Base-by-base conservation (phyloP, 2,113 vertebrate genomes). In the Pteruthius melanotis region DNA sequence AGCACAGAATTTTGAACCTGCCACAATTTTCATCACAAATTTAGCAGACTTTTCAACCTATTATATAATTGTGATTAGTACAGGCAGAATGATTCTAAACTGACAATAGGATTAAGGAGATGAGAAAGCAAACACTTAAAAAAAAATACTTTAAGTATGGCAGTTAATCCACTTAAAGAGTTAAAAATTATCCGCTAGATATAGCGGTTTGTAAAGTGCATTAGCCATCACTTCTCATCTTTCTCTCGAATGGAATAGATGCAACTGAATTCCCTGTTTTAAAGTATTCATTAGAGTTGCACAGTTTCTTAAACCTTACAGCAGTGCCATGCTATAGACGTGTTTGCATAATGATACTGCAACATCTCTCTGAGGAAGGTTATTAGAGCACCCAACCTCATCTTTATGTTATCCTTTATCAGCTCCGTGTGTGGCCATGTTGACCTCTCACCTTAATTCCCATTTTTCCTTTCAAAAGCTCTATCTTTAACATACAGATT, bases 401-500 rank as follows among this genome's bases (percentile, higher is more conserved):
- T 81, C 93, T 74, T 69, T 26, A 9, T 12, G 24, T 20, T 37
- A 49, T 50, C 65, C 78, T 90, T 88, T 68, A 74, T 17, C 75
- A 72, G 75, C 76, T 94, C 49, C 86, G 82, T 64, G 44, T 70
- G 65, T 71, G 77, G 88, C 79, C 80, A 95, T 65, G 59, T 60
- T 96, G 94, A 97, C 93, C 95, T 97, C 97, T 97, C 94, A 90
- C 93, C 97, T 94, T 79, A 33, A 94, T 79, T 81, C 85, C 78
- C 63, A 39, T 52, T 81, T 71, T 91, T 88, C 89, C 90, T 82
- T 91, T 66, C 90, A 80, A 90, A 87, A 93, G 59, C 83, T 35
- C 23, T 35, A 10, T 69, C 92, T 65, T 88, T 31, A 84, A 53
- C 39, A 11, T 33, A 49, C 40, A 79, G 72, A 70, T 33, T 61